Conservation (phyloP, 2,113 vertebrate genomes). For the Sapayoa aenigma region DNA sequence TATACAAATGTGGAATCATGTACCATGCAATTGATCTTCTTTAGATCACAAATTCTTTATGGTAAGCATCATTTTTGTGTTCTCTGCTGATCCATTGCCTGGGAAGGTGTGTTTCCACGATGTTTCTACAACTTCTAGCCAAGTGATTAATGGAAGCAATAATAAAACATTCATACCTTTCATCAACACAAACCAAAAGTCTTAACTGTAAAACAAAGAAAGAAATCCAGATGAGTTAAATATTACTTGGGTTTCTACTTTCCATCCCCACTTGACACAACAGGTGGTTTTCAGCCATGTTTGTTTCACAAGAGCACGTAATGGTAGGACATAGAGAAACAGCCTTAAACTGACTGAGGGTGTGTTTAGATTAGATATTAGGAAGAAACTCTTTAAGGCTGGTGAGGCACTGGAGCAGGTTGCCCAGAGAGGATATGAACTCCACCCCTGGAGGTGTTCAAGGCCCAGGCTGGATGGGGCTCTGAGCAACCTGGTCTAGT, state of each 20-base stretch:
- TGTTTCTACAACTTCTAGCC: not conserved
- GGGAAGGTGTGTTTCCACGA: not conserved
- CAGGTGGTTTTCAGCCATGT: not conserved
- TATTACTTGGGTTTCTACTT: not conserved
- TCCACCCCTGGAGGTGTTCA: not conserved
- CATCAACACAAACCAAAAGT: fast-evolving
- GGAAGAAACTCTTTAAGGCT: not conserved
- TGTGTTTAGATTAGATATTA: not conserved
- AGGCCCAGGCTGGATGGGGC: not conserved
- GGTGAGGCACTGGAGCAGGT: not conserved
- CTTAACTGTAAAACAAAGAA: not conserved
- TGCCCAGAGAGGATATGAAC: not conserved
- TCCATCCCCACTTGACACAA: not conserved
- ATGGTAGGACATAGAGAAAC: not conserved
- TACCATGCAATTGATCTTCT: not conserved
- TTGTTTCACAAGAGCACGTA: not conserved
- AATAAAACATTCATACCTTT: not conserved
- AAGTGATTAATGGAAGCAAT: not conserved
- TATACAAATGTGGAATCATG: not conserved
- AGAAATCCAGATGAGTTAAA: not conserved
- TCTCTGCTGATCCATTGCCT: not conserved
- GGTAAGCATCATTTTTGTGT: not conserved
- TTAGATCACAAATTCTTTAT: not conserved
- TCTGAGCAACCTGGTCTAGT: not conserved
- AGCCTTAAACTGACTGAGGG: not conserved